Evolutionary conservation across 2,113 vertebrate species (phyloP), one percentile per base, ranked within the genome.

Genomic region (Poeciliopsis occidentalis): DNA sequence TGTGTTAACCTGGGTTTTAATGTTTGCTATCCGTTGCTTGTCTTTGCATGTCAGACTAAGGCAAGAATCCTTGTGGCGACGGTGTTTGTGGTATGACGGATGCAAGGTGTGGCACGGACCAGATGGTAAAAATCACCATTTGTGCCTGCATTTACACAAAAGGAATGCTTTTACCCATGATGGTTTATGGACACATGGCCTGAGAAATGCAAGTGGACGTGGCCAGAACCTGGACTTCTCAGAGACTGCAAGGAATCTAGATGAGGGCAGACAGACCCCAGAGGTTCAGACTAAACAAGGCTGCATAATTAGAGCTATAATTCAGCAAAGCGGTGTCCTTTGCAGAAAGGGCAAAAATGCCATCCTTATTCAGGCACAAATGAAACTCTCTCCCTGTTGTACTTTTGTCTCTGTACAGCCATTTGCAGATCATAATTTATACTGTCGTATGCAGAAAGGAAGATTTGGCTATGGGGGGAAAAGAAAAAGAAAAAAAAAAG

Each of bases 251-350:
- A 60, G 73, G 62, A 80, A 80, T 83, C 71, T 75, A 91, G 86
- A 88, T 85, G 85, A 86, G 85, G 86, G 77, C 82, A 79, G 82
- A 83, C 88, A 82, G 82, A 89, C 86, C 91, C 83, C 75, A 60
- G 65, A 82, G 86, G 81, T 69, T 81, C 78, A 93, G 90, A 91
- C 89, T 91, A 91, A 93, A 93, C 90, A 92, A 37, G 57, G 74
- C 69, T 12, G 60, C 84, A 78, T 87, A 91, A 92, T 90, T 89
- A 88, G 77, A 87, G 87, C 84, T 74, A 83, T 87, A 90, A 88
- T 70, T 91, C 86, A 90, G 73, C 71, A n/a, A 65, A 81, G 77
- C 64, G 84, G 83, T 68, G 79, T 80, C 87, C 81, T 86, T 80
- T 32, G 54, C 27, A 63, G 69, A 84, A 74, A 86, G 82, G 74